These are phyloP conservation scores for Otolemur garnettii DNA, from an alignment of 2,113 vertebrate species.

Conservation along the genomic window DNA sequence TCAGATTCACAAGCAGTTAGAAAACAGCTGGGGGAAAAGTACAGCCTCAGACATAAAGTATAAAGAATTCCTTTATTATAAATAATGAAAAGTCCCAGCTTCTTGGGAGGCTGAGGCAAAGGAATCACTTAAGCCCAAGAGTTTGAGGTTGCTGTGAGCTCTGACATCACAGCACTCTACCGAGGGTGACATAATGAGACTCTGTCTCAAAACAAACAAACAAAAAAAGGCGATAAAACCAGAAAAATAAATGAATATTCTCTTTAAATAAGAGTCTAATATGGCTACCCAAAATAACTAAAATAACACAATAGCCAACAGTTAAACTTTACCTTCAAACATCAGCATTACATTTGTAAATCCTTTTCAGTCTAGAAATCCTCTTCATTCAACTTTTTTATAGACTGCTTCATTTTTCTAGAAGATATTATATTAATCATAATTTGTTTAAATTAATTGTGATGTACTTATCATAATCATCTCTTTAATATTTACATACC, in stretches of 20 bases:
- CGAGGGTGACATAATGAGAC: no score
- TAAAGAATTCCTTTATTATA: slow-evolving; percentile 59
- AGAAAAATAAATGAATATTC: slow-evolving; percentile 12
- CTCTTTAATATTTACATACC: slow-evolving; percentile 22
- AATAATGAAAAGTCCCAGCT: not conserved
- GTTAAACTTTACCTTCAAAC: slow-evolving; percentile 35
- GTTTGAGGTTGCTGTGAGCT: no score
- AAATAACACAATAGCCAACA: not conserved
- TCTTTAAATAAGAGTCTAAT: slow-evolving; percentile 37
- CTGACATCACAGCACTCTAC: no score
- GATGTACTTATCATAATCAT: not conserved
- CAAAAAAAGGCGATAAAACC: not conserved
- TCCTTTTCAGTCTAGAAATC: not conserved
- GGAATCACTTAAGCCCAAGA: no score
- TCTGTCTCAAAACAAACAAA: no score
- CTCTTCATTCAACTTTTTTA: not conserved
- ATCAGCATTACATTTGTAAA: not conserved
- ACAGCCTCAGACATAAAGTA: not conserved
- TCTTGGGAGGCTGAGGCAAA: no score
- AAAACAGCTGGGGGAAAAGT: not conserved
- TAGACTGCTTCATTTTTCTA: not conserved
- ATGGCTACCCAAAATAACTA: not conserved
- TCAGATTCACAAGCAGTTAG: not conserved
- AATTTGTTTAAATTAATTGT: slow-evolving; percentile 54
- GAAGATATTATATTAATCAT: not conserved